phyloP scores from a whole-genome alignment of 2,888 invertebrate species.

The Tenthredo distinguenda region DNA sequence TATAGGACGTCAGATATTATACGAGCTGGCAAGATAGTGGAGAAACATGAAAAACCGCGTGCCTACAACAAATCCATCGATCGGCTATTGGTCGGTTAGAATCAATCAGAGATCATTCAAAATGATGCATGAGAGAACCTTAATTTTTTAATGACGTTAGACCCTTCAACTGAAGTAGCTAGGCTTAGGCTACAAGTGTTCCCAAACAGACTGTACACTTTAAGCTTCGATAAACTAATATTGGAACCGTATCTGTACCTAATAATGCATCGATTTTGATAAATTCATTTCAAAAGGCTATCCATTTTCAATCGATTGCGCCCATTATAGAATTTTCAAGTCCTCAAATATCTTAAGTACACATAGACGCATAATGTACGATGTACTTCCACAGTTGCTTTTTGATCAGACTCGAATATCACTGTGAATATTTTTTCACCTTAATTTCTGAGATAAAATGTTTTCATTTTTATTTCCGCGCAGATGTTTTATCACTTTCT shows the following conservation, averaged over 20 bases:
- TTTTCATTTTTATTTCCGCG: background rate
- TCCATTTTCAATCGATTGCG: background rate
- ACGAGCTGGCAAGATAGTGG: background rate
- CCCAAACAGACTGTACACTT: slow-evolving; percentile 60
- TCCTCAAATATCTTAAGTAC: background rate
- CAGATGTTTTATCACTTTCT: background rate
- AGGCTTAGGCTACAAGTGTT: slow-evolving; percentile 68
- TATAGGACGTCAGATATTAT: background rate
- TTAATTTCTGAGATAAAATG: background rate
- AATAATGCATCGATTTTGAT: slow-evolving; percentile 56
- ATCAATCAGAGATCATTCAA: slow-evolving; percentile 45
- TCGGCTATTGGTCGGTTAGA: background rate
- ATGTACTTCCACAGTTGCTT: background rate
- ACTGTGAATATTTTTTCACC: background rate
- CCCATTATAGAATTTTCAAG: background rate
- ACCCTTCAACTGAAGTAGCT: slow-evolving; percentile 69
- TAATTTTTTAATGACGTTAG: slow-evolving; percentile 69
- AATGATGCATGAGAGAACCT: slow-evolving; percentile 50
- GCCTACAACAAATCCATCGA: slow-evolving; percentile 3
- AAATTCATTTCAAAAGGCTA: slow-evolving; percentile 38
- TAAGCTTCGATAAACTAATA: slow-evolving; percentile 66
- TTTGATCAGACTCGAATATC: background rate
- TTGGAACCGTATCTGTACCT: slow-evolving; percentile 61
- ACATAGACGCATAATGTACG: background rate
- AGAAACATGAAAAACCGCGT: background rate